phyloP scores from a whole-genome alignment of 2,888 invertebrate genomes.

The Ommatoiulus sabulosus region DNA sequence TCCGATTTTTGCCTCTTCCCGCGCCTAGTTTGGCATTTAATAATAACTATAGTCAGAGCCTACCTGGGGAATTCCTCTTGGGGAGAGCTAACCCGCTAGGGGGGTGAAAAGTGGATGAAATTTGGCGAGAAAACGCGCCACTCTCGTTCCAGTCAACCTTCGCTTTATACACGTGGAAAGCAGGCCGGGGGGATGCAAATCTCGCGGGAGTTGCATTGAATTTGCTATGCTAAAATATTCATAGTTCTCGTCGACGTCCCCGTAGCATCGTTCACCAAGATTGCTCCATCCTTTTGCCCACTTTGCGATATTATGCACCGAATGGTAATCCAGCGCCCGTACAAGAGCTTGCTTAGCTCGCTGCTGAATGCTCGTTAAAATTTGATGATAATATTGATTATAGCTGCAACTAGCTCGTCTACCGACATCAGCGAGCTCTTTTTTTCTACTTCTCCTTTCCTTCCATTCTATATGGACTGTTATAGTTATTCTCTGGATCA shows the following conservation, averaged over 20 bases:
- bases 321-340: slow-evolving; percentile 19
- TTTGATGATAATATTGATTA: slow-evolving; percentile 43
- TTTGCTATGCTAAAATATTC: slow-evolving; percentile 43
- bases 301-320: slow-evolving; percentile 29
- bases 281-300: slow-evolving; percentile 36
- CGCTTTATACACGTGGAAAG: slow-evolving; percentile 13
- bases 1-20: neutral
- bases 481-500: neutral
- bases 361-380: slow-evolving; percentile 39
- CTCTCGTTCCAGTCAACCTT: neutral
- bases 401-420: slow-evolving; percentile 35
- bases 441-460: neutral
- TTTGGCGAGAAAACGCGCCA: neutral
- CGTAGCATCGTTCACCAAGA: slow-evolving; percentile 43
- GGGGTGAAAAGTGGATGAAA: slow-evolving; percentile 38
- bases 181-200: slow-evolving; percentile 2
- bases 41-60: neutral
- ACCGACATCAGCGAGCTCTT: neutral
- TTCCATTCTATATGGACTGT: slow-evolving; percentile 15
- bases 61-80: neutral
- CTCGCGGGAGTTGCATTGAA: slow-evolving; percentile 31
- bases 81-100: neutral
- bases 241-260: slow-evolving; percentile 32
- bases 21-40: neutral
- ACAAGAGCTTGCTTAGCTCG: slow-evolving; percentile 21